These are phyloP conservation scores for Archips xylosteana DNA, from an alignment of 2,888 invertebrate genomes.

Conservation along the genomic window DNA sequence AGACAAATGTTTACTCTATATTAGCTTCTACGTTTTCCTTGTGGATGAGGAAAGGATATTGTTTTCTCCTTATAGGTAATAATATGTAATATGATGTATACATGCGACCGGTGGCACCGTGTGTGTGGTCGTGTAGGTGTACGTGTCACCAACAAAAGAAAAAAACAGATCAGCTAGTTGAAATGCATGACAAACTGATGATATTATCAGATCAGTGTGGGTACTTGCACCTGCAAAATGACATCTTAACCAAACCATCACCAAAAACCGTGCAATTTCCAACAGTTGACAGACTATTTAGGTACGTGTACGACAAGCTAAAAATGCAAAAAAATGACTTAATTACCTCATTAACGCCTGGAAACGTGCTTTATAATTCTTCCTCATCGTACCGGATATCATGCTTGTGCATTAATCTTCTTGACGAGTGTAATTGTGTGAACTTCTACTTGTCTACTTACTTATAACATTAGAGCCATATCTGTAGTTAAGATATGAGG, in stretches of 20 bases:
- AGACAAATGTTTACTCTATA: not conserved
- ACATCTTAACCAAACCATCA: not conserved
- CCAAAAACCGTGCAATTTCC: not conserved
- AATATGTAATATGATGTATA: too few relatives aligned
- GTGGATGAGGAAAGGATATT: too few relatives aligned
- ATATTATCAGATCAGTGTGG: not conserved
- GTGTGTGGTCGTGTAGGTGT: too few relatives aligned
- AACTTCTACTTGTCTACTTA: slow-evolving; percentile 5
- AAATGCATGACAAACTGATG: not conserved
- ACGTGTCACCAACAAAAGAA: too few relatives aligned
- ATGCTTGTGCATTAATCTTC: slow-evolving; percentile 26
- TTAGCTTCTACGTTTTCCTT: not conserved
- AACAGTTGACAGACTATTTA: not conserved
- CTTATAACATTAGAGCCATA: slow-evolving; percentile 18
- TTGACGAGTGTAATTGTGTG: slow-evolving; percentile 36
- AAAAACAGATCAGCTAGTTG: too few relatives aligned
- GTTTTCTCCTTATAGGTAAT: too few relatives aligned
- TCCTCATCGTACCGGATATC: slow-evolving; percentile 28
- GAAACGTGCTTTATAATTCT: slow-evolving; percentile 26
- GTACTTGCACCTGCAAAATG: not conserved
- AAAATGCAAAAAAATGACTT: not conserved
- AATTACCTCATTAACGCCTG: slow-evolving; percentile 3
- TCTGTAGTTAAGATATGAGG: slow-evolving; percentile 16
- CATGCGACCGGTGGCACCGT: too few relatives aligned
- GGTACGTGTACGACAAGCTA: not conserved